Evolutionary conservation across 2,888 invertebrate genomes (phyloP), one percentile per base, ranked within the genome.

Genomic region (Lymantria monacha): DNA sequence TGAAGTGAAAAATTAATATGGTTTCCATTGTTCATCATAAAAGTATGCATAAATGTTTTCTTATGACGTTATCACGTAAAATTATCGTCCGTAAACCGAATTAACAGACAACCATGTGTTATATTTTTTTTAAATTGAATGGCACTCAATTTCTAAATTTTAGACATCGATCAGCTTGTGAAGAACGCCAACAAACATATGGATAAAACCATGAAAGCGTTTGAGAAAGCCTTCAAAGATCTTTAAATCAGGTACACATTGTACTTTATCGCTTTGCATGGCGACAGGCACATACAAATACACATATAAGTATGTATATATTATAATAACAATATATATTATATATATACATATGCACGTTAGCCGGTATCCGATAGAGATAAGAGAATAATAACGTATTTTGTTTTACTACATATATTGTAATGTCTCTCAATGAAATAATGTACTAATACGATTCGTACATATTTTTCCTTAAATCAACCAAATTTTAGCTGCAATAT

Each of bases 191-290:
- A 85, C 74, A 82, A 84, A 58, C 59, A 79, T 13, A 70, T 87
- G 51, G 83, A 87, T 68, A 87, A 85, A 69, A 85, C 87, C 1
- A 47, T 84, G 53, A 81, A 79, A 63, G 76, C 70, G 15, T 71
- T 89, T 59, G 74, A 61, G 66, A 81, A 86, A 74, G 74, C 64
- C 42, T 53, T 88, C 49, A 82, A 85, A 72, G 79, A 84, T 37
- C 72, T 83, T 37, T 85, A 69, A 66, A 47, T 47, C 72, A 74
- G 72, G 76, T 76, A 75, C 56, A 59, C 60, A 66, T 55, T 50
- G 57, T 63, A 46, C 47, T 57, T 58, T 66, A 49, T 57, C 44
- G 64, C 55, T 82, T 77, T 71, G 80, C 82, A 78, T 78, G 80
- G 64, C 62, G 53, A 47, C 33, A 55, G 65, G 55, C 49, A 33